Conservation (phyloP, 2,113 vertebrate species). For the Rafetus swinhoei region DNA sequence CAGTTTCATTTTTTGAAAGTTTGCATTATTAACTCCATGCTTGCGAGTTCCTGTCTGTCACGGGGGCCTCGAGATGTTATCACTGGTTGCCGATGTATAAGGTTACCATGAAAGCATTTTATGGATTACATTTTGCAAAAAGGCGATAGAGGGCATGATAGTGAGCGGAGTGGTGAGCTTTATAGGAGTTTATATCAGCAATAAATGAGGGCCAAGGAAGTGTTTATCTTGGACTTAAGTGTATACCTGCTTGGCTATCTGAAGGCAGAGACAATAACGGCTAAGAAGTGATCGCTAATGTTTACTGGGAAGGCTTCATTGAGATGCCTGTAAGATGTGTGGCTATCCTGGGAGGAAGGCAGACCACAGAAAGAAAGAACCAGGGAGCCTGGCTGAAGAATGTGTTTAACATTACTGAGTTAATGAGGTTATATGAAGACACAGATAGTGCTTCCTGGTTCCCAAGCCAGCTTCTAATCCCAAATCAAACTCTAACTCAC, state of each 20-base stretch:
- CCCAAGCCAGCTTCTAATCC: conserved; percentile 65
- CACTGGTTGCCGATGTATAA: conserved; percentile 87
- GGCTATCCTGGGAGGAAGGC: conserved; percentile 40
- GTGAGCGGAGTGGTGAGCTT: conserved; percentile 71
- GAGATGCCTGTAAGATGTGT: conserved; percentile 57
- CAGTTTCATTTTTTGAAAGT: conserved; percentile 88
- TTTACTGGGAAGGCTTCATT: background rate
- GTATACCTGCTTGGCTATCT: conserved; percentile 64
- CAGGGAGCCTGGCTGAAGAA: conserved; percentile 7
- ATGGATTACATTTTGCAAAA: conserved; percentile 89
- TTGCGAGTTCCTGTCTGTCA: conserved; percentile 97
- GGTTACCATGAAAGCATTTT: conserved; percentile 96
- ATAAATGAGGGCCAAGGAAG: conserved; percentile 65
- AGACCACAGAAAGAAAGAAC: background rate
- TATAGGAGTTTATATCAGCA: conserved; percentile 62
- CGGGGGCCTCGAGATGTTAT: conserved; percentile 98
- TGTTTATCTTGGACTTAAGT: conserved; percentile 64
- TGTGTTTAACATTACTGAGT: conserved; percentile 64
- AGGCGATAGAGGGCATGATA: conserved; percentile 82
- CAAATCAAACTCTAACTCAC: conserved; percentile 7
- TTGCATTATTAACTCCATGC: conserved; percentile 97
- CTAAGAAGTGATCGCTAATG: conserved; percentile 28
- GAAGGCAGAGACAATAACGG: conserved; percentile 49
- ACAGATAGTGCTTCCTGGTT: conserved; percentile 35
- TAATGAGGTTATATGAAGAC: conserved; percentile 67